These are phyloP conservation scores for Speoplatyrhinus poulsoni DNA, from an alignment of 2,113 vertebrate species.

Conservation along the genomic window DNA sequence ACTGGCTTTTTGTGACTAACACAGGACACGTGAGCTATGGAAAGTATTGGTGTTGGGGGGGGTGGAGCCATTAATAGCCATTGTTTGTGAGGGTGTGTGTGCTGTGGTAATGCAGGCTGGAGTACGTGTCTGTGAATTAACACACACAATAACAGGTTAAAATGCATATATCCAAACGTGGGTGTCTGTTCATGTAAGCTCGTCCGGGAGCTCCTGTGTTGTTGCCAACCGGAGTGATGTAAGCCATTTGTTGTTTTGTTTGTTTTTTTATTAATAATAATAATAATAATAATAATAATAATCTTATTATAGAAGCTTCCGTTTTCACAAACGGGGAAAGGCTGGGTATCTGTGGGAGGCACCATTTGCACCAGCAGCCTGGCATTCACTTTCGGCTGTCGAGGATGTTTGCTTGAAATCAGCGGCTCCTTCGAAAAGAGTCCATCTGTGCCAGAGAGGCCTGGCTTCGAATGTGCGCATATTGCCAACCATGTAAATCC, in stretches of 20 bases:
- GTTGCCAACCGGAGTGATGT: slow-evolving; percentile 32
- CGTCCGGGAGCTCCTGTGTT: too few relatives aligned
- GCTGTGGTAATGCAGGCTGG: slow-evolving; percentile 8
- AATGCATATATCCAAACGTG: background rate
- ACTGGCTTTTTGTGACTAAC: slow-evolving; percentile 42
- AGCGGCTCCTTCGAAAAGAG: slow-evolving; percentile 13
- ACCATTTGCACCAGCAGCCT: slow-evolving; percentile 26
- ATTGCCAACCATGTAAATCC: slow-evolving; percentile 38
- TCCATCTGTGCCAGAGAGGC: slow-evolving; percentile 12
- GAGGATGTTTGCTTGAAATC: slow-evolving; percentile 31
- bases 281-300: slow-evolving; percentile 4
- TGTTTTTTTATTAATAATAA: slow-evolving; percentile 26
- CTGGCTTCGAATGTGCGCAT: slow-evolving; percentile 3
- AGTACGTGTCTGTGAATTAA: background rate
- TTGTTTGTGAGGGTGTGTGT: slow-evolving; percentile 8
- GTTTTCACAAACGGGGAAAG: slow-evolving; percentile 7
- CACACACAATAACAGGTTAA: background rate
- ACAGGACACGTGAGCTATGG: slow-evolving; percentile 47
- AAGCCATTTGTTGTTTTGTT: slow-evolving; percentile 21
- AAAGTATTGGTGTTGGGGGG: slow-evolving; percentile 56
- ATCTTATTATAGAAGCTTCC: background rate
- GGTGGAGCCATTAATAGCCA: slow-evolving; percentile 35
- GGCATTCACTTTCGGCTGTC: slow-evolving; percentile 28
- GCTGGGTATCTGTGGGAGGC: slow-evolving; percentile 18
- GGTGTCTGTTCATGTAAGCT: background rate